Base-by-base conservation (phyloP, 1,140 invertebrate species). In the Oppia nitens region DNA sequence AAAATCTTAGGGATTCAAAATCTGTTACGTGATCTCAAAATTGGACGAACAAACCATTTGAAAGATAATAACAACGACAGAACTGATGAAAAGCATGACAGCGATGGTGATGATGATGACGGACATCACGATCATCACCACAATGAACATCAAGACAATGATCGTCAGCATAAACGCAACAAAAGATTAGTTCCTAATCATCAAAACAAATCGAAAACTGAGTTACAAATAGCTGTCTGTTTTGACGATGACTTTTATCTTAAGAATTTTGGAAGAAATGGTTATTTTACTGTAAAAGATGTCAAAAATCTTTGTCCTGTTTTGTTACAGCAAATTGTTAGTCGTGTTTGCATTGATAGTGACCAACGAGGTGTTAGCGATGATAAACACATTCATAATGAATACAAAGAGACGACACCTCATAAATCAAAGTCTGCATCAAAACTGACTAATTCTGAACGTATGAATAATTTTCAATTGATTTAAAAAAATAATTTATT, bases 311-410 rank as follows among this genome's bases (percentile, higher is more conserved):
- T 68, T 4, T 66, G 65, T 49, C 66, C 66, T 12, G 61, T 65
- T 25, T 49, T 68, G 14, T 57, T 68, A 24, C 66, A 68, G 45
- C 66, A 68, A 48, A 60, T 65, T 25, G 57, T 68, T 2, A 64
- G 59, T n/a, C 59, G 60, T 0, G 59, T 57, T 6, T 68, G 66
- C 49, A n/a, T n/a, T n/a, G n/a, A n/a, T n/a, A n/a, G n/a, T n/a
- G n/a, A n/a, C n/a, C 6, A 6, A 9, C 17, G 17, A 9, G 32
- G 32, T 17, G 17, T 9, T 40, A 17, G 17, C 17, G 6, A 40
- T 17, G 40, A 57, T 3, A 45, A 48, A 1, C 21, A 20, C 20
- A 32, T 52, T 14, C 55, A 24, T 14, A 17, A 32, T 53, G 55
- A 56, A 3, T 2, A 51, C n/a, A 47, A 14, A 14, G 50, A 45